Evolutionary conservation across 92 coral and sea anemone species (phyloP), one percentile per base, ranked within the genome.

Genomic region (Porites rus): DNA sequence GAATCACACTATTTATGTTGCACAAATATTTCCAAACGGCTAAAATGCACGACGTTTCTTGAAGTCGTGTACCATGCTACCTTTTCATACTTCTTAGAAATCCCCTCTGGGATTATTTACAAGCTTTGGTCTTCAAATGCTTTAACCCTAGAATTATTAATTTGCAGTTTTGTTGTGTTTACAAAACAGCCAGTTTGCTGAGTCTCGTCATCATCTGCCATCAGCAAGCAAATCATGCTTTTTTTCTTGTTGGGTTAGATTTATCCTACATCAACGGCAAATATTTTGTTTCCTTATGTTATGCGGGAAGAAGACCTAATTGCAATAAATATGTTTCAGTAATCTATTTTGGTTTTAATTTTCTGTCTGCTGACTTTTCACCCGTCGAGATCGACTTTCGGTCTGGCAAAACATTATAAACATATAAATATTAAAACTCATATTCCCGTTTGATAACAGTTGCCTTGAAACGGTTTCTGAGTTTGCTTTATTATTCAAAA

Each of bases 161-260:
- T 72, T 74, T 83, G 19, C 20, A 46, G 80, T 83, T 73, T 58
- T 61, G 72, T 50, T 83, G 31, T 83, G 87, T 83, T 83, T 83
- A 83, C 87, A 74, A 83, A 83, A 83, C 80, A 74, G 61, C 53
- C 87, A 72, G 78, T 72, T 62, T n/a, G 71, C 28, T 14, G 16
- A 43, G 54, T 51, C 10, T 51, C 63, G 18, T 8, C 13, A 6
- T 9, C 8, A 51, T n/a, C n/a, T n/a, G 17, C 17, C 7, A 9
- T 24, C 13, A 1, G 4, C 20, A 22, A 8, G 22, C 18, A 56
- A n/a, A 25, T 81, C 20, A 31, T 19, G n/a, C 54, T n/a, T 1
- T 54, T 14, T 76, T 18, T 6, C 38, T 54, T 25, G 59, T 25
- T 53, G 28, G 65, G 1, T 31, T 12, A n/a, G 51, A 58, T 13